Percentiles rank a stretch among this genome's conserved stretches.
Evolutionary conservation across 2,888 invertebrate genomes (phyloP).

Genomic region (Leptopilina myrica): DNA sequence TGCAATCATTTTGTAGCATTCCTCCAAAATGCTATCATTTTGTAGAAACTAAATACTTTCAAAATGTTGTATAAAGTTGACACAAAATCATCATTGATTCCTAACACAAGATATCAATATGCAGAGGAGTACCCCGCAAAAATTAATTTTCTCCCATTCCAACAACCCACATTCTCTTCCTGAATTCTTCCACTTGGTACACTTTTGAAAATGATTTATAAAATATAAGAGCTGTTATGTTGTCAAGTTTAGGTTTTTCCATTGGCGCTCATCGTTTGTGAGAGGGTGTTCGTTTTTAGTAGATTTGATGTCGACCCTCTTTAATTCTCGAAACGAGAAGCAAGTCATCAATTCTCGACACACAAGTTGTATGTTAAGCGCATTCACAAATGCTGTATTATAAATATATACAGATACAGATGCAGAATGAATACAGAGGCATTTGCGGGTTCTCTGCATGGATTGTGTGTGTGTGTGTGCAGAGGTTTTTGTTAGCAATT

Average conservation of each 20-base stretch:
- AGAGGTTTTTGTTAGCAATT: constrained; percentile 36
- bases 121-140: too few relatives aligned
- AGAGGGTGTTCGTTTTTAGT: neutral
- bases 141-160: too few relatives aligned
- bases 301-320: neutral
- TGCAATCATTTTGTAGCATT: too few relatives aligned
- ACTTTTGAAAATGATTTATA: constrained; percentile 6
- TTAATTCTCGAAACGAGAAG: constrained; percentile 27
- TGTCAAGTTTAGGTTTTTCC: constrained; percentile 3
- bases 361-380: constrained; percentile 20
- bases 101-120: too few relatives aligned
- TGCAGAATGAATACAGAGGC: neutral
- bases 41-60: too few relatives aligned
- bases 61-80: too few relatives aligned
- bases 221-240: neutral
- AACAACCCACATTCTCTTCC: too few relatives aligned
- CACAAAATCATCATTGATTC: too few relatives aligned
- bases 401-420: neutral
- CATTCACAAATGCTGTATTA: neutral
- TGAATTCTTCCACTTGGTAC: too few relatives aligned
- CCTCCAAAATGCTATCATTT: too few relatives aligned
- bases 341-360: constrained; percentile 30
- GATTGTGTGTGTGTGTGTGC: neutral
- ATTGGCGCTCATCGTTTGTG: neutral
- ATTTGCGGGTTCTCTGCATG: neutral